phyloP scores from a whole-genome alignment of 2,113 vertebrate species.

The Seriola rivoliana region DNA sequence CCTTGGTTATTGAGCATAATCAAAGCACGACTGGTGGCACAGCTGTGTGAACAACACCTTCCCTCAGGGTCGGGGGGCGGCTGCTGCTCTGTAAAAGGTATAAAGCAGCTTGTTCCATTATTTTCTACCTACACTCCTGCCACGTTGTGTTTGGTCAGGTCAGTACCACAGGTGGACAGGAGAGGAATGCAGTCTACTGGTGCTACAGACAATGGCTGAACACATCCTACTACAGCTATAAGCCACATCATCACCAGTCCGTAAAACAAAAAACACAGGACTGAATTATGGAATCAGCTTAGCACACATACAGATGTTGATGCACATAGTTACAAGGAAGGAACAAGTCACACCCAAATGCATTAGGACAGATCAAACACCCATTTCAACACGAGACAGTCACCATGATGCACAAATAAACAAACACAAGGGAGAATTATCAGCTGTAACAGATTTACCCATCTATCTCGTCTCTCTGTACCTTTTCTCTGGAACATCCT shows the following conservation, averaged over 20 bases:
- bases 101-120: conserved; percentile 44
- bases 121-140: conserved; percentile 32
- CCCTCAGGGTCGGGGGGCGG: not conserved
- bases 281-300: conserved; percentile 37
- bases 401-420: conserved; percentile 39
- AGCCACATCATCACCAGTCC: conserved; percentile 29
- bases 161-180: conserved; percentile 45
- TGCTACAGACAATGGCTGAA: conserved; percentile 56
- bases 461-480: conserved; percentile 39
- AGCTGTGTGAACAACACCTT: conserved; percentile 37
- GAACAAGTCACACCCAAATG: conserved; percentile 31
- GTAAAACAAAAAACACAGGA: conserved; percentile 27
- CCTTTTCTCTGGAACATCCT: conserved; percentile 28
- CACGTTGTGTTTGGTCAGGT: conserved; percentile 54
- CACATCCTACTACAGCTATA: conserved; percentile 45
- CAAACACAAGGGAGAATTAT: conserved; percentile 6
- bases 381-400: conserved; percentile 51
- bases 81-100: conserved; percentile 20
- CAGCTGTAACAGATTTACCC: conserved; percentile 56
- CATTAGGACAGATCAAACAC: conserved; percentile 26
- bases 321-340: conserved; percentile 47
- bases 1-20: conserved; percentile 40
- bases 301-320: conserved; percentile 49
- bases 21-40: conserved; percentile 36
- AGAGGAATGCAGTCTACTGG: conserved; percentile 65